Base-by-base conservation (phyloP, 1,140 invertebrate genomes). In the Pseudomyrmex gracilis region DNA sequence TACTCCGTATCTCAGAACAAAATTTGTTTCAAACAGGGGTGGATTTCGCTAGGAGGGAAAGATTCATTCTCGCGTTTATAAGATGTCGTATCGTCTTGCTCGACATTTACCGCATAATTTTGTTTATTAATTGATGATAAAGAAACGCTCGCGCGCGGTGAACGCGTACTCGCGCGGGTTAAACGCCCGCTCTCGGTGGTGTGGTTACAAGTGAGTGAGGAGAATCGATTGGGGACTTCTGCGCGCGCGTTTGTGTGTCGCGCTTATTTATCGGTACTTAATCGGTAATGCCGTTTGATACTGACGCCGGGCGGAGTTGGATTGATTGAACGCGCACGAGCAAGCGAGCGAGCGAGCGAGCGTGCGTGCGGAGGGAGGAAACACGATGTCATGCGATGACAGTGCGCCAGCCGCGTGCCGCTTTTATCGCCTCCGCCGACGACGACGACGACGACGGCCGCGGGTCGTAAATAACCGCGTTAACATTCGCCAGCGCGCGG, bases 261-360 rank as follows among this genome's bases (percentile, higher is more conserved):
- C 64, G 64, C 76, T 70, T 80, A 80, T 80, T 80, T 80, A 80
- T 80, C 76, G 66, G 12, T 71, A 24, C 71, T 80, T 80, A 71
- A 80, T 80, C 76, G 43, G 10, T 80, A 80, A 55, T 24, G 20
- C 53, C 22, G 78, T 61, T 73, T 82, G 78, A 71, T 55, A 66
- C 24, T 53, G 57, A 58, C 22, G 70, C 53, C 34, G 47, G 47
- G 34, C 47, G 34, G 47, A 64, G 45, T 53, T 45, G 70, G 58
- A 82, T 82, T 73, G 78, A 71, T 80, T 58, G 64, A 78, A 78
- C 43, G 43, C 66, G 22, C 49, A 9, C 47, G n/a, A n/a, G n/a
- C n/a, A n/a, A n/a, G 49, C 10, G 47, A 12, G 49, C 9, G 13
- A 51, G 49, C 49, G 34, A 34, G 34, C 34, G n/a, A 7, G 34